Evolutionary conservation across 2,797 vertebrate species (phyloP).

Genomic region (Chelon auratus): DNA sequence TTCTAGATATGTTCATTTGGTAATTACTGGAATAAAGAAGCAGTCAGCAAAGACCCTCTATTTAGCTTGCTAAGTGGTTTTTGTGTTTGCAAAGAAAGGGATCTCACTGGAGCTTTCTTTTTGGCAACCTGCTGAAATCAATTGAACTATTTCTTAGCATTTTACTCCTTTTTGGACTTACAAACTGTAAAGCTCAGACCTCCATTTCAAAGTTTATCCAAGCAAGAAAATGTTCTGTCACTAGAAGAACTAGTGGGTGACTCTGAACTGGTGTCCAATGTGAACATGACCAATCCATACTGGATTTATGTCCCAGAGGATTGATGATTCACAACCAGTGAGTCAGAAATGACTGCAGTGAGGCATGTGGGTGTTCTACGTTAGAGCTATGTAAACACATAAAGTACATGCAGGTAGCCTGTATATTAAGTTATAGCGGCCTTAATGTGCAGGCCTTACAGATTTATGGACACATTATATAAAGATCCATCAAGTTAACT

Average conservation of each 20-base stretch:
- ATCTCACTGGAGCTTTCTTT: neutral
- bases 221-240: slow-evolving; percentile 14
- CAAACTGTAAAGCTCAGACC: neutral
- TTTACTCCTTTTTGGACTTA: neutral
- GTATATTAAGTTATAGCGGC: too few species aligned
- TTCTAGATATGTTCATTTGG: slow-evolving; percentile 15
- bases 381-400: neutral
- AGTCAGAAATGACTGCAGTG: neutral
- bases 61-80: slow-evolving; percentile 5
- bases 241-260: neutral
- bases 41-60: neutral
- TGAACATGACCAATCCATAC: neutral
- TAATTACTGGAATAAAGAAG: slow-evolving; percentile 27
- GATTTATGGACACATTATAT: neutral
- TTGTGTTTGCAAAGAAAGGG: neutral
- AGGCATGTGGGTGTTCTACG: neutral
- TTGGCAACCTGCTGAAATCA: slow-evolving; percentile 5
- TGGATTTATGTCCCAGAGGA: neutral
- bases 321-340: neutral
- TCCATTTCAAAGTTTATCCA: neutral
- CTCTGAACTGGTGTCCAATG: too few species aligned
- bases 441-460: neutral
- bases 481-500: neutral
- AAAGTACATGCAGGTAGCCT: neutral
- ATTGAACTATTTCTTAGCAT: neutral